Evolutionary conservation across 2,888 invertebrate genomes (phyloP), one percentile per base, ranked within the genome.

Genomic region (Melanostoma mellinum): DNA sequence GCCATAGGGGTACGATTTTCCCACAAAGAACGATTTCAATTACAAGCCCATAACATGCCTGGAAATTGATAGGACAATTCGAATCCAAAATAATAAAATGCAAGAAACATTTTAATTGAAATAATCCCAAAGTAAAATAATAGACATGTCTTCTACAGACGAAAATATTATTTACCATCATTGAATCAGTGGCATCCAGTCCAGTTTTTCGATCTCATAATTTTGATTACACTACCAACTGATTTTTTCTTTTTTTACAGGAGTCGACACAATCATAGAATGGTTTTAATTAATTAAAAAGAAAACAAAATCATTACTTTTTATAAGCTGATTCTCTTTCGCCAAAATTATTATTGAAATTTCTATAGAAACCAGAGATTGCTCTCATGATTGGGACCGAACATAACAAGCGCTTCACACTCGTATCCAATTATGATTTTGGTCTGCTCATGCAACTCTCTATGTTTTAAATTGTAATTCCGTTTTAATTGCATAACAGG

Each of bases 401-500:
- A 20, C 20, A 20, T 20, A 20, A 20, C 20, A 20, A 20, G 20
- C 20, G 20, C 20, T 20, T 20, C 20, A 20, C 20, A 20, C 20
- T 20, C 20, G 20, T 20, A 20, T 20, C 20, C 20, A 20, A 20
- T 20, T 20, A 20, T 20, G 20, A 42, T 68, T 61, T 55, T 46
- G 42, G 46, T 44, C 38, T 40, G 9, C 72, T 8, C 32, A 10
- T 38, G 42, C 63, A 75, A 71, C 74, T 61, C 65, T 67, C 79
- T 72, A 58, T 78, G 67, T 71, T 73, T 71, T 84, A 69, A 75
- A 75, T 75, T 84, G 79, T 84, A 79, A 84, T 84, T 79, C 67
- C 84, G 56, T 79, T 84, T 84, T 84, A 79, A 84, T 84, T 84
- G 71, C 75, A 72, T 75, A 79, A 71, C 67, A 79, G 79, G 53